phyloP scores from a whole-genome alignment of 2,113 vertebrate genomes.

The Lagopus muta region DNA sequence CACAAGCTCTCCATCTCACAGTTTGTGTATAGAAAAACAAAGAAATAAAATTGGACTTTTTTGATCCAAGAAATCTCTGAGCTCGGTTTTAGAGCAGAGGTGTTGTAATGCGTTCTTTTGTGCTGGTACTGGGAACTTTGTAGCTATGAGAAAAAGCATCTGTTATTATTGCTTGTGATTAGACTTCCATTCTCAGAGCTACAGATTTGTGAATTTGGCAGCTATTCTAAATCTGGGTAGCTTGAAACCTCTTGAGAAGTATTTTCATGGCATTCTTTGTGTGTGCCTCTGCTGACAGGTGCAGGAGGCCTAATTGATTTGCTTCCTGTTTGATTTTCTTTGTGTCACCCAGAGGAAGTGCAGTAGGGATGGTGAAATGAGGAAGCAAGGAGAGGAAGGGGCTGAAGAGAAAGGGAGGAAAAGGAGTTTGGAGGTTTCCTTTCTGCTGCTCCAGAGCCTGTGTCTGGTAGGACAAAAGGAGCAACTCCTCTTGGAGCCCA shows the following conservation, averaged over 20 bases:
- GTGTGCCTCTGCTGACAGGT: neutral
- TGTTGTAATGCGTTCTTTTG: neutral
- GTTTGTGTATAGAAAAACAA: neutral
- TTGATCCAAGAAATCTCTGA: accelerated
- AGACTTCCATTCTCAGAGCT: neutral
- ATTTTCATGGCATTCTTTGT: neutral
- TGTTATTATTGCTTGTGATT: neutral
- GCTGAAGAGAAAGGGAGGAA: neutral
- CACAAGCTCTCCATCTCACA: neutral
- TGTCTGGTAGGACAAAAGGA: neutral
- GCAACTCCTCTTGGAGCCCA: neutral
- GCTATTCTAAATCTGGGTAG: neutral
- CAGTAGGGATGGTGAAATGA: neutral
- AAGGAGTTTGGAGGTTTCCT: accelerated
- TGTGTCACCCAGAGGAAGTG: neutral
- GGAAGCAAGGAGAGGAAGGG: neutral
- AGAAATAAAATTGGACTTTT: neutral
- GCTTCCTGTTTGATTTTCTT: neutral
- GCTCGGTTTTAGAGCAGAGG: neutral
- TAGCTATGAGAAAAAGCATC: neutral
- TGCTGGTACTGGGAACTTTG: neutral
- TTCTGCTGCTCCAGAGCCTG: neutral
- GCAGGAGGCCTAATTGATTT: neutral
- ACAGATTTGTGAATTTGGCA: neutral
- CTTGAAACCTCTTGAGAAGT: neutral